Evolutionary conservation across 2,888 invertebrate species (phyloP), one percentile per base, ranked within the genome.

Genomic region (Leptinotarsa haldemani): DNA sequence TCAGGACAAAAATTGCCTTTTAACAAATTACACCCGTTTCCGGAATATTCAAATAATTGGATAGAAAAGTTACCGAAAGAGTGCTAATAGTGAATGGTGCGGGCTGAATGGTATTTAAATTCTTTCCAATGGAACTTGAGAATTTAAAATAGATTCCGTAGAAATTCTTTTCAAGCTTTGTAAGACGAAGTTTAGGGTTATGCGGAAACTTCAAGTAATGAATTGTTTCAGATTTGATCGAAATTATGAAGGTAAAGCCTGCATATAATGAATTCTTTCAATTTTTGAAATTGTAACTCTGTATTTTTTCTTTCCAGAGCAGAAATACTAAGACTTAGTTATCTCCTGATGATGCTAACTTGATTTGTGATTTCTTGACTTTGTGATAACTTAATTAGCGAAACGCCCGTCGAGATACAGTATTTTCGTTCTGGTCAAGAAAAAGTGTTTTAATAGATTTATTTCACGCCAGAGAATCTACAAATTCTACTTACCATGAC

Each of bases 1-100:
- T 40, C 22, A 16, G 61, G 30, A 65, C 63, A 74, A 74, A 74
- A 74, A 74, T 71, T 68, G 68, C 71, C 58, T 58, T 67, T 61
- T 58, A 61, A 58, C 68, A 53, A 70, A 67, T 70, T 67, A 63
- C 52, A 40, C 58, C 52, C 66, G 50, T 67, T 68, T 65, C 71
- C 30, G 15, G 68, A 73, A 69, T 73, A 67, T 65, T 61, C 20
- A 50, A 64, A 70, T 74, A 71, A 71, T 71, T 70, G 67, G 64
- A 63, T 74, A 46, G 70, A 53, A 74, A 74, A 70, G 61, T 74
- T 68, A 61, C 68, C 64, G 40, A 30, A 65, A 53, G 69, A 70
- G 70, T 71, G 71, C 65, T 71, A 74, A 53, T 63, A 70, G 52
- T 63, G 40, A 65, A 53, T 25, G 69, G 30, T 46, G 68, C 68